Evolutionary conservation across 1,140 invertebrate genomes (phyloP).

Genomic region (Bombus soroeensis): DNA sequence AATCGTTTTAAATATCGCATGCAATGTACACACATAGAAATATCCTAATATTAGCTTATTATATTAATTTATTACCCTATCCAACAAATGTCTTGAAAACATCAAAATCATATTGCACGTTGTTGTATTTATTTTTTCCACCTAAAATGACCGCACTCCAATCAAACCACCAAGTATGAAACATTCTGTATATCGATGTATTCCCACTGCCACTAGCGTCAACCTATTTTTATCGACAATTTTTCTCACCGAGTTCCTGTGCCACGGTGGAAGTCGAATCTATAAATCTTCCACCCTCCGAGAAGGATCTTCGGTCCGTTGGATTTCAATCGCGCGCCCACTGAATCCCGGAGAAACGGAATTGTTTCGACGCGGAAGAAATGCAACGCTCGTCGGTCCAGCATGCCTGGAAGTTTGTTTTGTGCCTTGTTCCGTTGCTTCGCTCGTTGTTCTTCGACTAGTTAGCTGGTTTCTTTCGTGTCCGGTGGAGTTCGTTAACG

Average conservation of each 20-base stretch:
- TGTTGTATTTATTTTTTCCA: neutral
- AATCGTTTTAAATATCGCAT: too few relatives aligned
- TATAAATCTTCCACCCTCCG: conserved; percentile 10
- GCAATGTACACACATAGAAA: too few relatives aligned
- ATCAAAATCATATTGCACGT: too few relatives aligned
- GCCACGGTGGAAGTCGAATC: neutral
- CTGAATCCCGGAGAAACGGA: neutral
- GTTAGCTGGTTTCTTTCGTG: conserved; percentile 37
- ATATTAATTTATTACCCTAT: too few relatives aligned
- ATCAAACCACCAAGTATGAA: neutral
- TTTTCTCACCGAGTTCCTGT: neutral
- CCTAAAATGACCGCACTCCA: neutral
- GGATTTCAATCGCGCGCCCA: conserved; percentile 25
- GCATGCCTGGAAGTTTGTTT: conserved; percentile 35
- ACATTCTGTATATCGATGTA: neutral
- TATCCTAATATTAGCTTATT: too few relatives aligned
- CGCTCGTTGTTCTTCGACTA: conserved; percentile 21
- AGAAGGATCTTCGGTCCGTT: neutral
- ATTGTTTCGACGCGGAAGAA: conserved; percentile 38
- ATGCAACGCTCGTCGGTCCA: conserved; percentile 32
- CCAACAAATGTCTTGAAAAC: too few relatives aligned
- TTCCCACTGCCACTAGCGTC: neutral
- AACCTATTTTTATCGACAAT: conserved; percentile 7
- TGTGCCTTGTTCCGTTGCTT: neutral
- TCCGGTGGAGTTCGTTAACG: conserved; percentile 30